These are phyloP conservation scores for Drosophila kepulauana DNA, from an alignment of 1,140 invertebrate genomes.

Conservation along the genomic window DNA sequence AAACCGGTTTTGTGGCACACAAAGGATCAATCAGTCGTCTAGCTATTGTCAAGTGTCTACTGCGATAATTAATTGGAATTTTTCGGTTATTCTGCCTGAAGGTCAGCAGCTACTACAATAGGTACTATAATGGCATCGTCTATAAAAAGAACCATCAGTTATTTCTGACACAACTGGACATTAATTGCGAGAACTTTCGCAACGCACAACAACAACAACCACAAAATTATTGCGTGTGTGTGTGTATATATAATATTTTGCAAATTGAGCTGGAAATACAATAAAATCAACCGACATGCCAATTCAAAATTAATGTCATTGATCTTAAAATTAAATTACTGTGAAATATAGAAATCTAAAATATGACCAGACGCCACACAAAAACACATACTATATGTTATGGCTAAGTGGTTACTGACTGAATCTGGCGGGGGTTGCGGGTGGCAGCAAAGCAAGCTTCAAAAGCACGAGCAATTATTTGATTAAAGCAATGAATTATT, in stretches of 20 bases:
- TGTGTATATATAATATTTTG: background rate
- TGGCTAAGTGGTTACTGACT: background rate
- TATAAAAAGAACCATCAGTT: slow-evolving; percentile 30
- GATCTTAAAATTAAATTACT: slow-evolving; percentile 46
- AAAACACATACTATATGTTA: background rate
- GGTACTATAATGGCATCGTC: slow-evolving; percentile 16
- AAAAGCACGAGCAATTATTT: slow-evolving; percentile 25
- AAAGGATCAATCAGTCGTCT: slow-evolving; percentile 23
- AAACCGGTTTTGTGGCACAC: slow-evolving; percentile 12
- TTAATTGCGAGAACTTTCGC: slow-evolving; percentile 22
- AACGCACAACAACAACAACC: background rate
- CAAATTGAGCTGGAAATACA: slow-evolving; percentile 34
- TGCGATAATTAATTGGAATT: slow-evolving; percentile 26
- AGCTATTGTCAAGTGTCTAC: slow-evolving; percentile 16
- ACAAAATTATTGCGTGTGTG: background rate
- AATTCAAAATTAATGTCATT: slow-evolving; percentile 45
- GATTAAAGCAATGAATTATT: slow-evolving; percentile 18
- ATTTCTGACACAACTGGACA: slow-evolving; percentile 17
- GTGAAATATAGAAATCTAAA: slow-evolving; percentile 21
- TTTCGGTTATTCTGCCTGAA: slow-evolving; percentile 30
- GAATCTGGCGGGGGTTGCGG: background rate
- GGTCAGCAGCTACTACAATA: slow-evolving; percentile 28
- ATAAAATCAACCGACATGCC: slow-evolving; percentile 26
- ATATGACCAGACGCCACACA: slow-evolving; percentile 6
- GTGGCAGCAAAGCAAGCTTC: slow-evolving; percentile 22